Evolutionary conservation across 2,888 invertebrate genomes (phyloP), one percentile per base, ranked within the genome.

Genomic region (Archips xylosteana): DNA sequence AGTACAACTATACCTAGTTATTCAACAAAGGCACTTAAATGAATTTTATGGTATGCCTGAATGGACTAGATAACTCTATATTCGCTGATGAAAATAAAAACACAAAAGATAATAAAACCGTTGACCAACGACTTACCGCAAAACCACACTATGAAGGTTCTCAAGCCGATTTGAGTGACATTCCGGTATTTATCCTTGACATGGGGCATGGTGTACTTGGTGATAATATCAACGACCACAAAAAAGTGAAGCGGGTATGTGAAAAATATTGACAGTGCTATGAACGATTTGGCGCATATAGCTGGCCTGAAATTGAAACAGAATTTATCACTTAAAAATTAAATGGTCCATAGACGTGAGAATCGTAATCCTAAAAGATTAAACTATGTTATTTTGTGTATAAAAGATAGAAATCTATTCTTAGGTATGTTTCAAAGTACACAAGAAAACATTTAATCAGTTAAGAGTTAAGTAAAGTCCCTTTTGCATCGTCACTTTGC

Each of bases 171-270:
- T 79, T 92, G 91, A 5, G 85, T 74, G 4, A 86, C 73, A 51
- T 81, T 83, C 39, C 78, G 80, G 72, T 91, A 88, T 65, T 87
- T 83, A 39, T 88, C 82, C 10, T 84, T 83, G 96, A 98, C 86
- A 85, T 97, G 82, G 85, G 96, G 83, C 84, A 97, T 87, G 94
- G 97, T 73, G 95, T 95, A 95, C 62, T 96, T 96, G 95, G 97
- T 98, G 57, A 98, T 95, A 70, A 99, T 97, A 70, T 98, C 97
- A 80, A 97, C 96, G 2, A 99, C 98, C 0, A 99, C 98, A 88
- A 97, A 99, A 87, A 98, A 98, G 89, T 99, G 99, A 0, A 99
- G 95, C 12, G 98, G 98, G 86, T 98, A 99, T 0, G 99, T 98
- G 79, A 99, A 96, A 78, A 99, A 96, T 75, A 99, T 97, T 0